Evolutionary conservation across 1,140 invertebrate species (phyloP).

Genomic region (Chelonus insularis): DNA sequence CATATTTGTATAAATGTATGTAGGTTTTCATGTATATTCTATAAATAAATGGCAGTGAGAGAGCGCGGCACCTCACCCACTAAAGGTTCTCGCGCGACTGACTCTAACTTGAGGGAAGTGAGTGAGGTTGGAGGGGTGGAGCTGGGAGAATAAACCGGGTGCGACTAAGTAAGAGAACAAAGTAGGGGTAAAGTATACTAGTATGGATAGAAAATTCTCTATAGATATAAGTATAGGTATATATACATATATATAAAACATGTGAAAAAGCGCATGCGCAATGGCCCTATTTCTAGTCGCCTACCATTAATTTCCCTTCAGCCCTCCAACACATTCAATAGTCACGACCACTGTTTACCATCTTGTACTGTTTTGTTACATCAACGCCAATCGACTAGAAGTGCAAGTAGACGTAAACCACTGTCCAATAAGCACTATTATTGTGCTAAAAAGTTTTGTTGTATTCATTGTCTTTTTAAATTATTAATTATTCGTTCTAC

Average conservation of each 20-base stretch:
- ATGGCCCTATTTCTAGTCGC: conserved; percentile 44
- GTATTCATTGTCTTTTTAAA: too few relatives aligned
- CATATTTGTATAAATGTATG: too few relatives aligned
- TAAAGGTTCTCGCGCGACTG: conserved; percentile 58
- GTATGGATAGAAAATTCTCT: not conserved
- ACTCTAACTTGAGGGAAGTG: conserved; percentile 30
- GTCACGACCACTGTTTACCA: not conserved
- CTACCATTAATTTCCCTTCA: not conserved
- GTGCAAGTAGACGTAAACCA: not conserved
- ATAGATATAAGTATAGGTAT: not conserved
- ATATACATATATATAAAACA: conserved; percentile 4
- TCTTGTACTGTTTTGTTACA: not conserved
- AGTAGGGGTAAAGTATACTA: not conserved
- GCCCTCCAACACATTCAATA: not conserved
- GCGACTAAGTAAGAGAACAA: conserved; percentile 1
- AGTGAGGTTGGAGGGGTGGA: not conserved
- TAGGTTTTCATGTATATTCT: too few relatives aligned
- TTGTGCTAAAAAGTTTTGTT: too few relatives aligned
- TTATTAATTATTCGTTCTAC: too few relatives aligned
- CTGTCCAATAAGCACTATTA: not conserved
- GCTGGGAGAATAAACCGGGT: not conserved
- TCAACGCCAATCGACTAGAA: too few relatives aligned
- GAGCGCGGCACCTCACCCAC: conserved; percentile 46
- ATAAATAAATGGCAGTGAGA: conserved; percentile 48
- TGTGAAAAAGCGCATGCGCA: conserved; percentile 49